Conservation (phyloP, 35 echinoderm and acorn worm species). For the Patiria miniata region DNA sequence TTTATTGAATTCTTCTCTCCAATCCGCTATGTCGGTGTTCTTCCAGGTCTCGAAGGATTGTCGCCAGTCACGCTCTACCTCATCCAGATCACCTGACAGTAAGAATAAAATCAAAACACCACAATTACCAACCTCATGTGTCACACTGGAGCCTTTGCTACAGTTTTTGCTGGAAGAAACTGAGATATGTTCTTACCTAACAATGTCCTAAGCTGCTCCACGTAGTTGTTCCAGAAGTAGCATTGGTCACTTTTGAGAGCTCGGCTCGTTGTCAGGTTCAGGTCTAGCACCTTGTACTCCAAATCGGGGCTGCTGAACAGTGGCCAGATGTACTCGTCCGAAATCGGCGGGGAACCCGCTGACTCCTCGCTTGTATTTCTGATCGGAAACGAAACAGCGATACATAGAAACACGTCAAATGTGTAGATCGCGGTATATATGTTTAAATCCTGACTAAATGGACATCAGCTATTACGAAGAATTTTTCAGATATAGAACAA, state of each 20-base stretch:
- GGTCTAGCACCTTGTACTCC: slow-evolving; percentile 42
- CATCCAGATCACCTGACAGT: slow-evolving; percentile 3
- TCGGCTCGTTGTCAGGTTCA: neutral
- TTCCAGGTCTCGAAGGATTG: slow-evolving; percentile 39
- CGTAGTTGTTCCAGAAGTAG: slow-evolving; percentile 53
- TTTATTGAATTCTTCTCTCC: slow-evolving; percentile 1
- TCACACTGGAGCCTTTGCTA: too few species aligned
- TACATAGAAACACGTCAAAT: too few species aligned
- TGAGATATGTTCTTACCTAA: neutral
- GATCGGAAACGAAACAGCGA: too few species aligned
- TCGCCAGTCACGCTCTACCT: slow-evolving; percentile 37
- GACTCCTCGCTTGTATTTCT: neutral
- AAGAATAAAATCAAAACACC: too few species aligned
- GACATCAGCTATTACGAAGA: too few species aligned
- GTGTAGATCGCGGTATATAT: too few species aligned
- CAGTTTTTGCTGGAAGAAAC: too few species aligned
- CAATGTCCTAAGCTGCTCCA: neutral
- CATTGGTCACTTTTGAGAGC: slow-evolving; percentile 36
- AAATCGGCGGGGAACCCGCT: neutral
- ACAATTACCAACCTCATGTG: too few species aligned
- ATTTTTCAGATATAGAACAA: too few species aligned
- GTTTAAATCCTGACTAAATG: too few species aligned
- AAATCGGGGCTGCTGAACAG: slow-evolving; percentile 45
- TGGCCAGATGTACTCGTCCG: slow-evolving; percentile 33
- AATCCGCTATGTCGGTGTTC: slow-evolving; percentile 29